Evolutionary conservation across 1,140 invertebrate species (phyloP), one percentile per base, ranked within the genome.

Genomic region (Camponotus pennsylvanicus): DNA sequence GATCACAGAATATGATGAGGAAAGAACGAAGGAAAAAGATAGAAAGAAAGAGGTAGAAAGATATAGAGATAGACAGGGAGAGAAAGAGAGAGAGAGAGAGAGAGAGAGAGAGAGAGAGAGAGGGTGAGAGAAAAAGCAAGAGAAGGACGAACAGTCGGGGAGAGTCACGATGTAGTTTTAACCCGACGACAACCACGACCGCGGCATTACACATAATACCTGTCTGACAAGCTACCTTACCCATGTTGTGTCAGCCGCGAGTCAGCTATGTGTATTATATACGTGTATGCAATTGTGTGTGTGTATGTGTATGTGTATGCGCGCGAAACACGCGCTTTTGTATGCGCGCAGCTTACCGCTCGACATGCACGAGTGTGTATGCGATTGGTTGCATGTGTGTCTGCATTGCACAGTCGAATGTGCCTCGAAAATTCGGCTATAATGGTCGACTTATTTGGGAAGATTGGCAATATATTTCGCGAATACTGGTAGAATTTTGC

Each of bases 151-250:
- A 42, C 37, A 73, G 59, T 4, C 45, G 45, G 49, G n/a, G 40
- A 52, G 70, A 57, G 71, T 88, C 79, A 61, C 85, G 67, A 86
- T 86, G 85, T 86, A 86, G 85, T 86, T 86, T 84, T 85, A 86
- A 79, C 71, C 84, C 85, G 71, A 70, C 85, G 86, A 86, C 85
- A 79, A 88, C 85, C 61, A 87, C 79, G 67, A 80, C 69, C 55
- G 85, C 67, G 69, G 85, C 82, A 77, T 87, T 78, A 89, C 85
- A 73, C 87, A 85, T 85, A 88, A 89, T 89, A 88, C 86, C 88
- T 88, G 86, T 85, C 88, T 85, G 88, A 89, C 86, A 79, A 89
- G 88, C 80, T 89, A 88, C 88, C 86, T 89, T 88, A 86, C 87
- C 59, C 87, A 55, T 87, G 87, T 88, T 87, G 77, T 71, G 57